These are phyloP conservation scores for Drosophila murphyi DNA, from an alignment of 1,140 invertebrate genomes.

Conservation along the genomic window DNA sequence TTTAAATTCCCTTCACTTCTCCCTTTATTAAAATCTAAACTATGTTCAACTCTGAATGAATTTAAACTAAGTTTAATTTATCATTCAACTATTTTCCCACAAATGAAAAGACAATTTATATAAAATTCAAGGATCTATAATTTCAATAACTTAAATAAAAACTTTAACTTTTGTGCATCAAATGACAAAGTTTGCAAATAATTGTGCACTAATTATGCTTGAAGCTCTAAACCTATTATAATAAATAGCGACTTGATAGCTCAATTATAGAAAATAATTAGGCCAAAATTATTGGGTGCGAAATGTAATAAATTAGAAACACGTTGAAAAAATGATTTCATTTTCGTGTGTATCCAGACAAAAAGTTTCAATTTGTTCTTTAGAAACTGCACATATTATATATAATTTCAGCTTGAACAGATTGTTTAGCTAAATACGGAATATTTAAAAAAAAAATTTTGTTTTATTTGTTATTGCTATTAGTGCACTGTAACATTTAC, in stretches of 20 bases:
- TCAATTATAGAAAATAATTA: not conserved
- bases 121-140: too few species aligned
- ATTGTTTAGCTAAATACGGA: constrained; percentile 24
- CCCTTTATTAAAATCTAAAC: too few species aligned
- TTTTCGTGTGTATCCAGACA: constrained; percentile 16
- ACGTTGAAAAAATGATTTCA: constrained; percentile 54
- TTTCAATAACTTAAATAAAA: too few species aligned
- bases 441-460: too few species aligned
- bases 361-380: constrained; percentile 2
- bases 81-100: too few species aligned
- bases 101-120: too few species aligned
- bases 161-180: too few species aligned
- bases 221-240: not conserved
- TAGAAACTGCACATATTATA: constrained; percentile 22
- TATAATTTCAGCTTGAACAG: constrained; percentile 13
- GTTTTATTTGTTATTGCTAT: not conserved
- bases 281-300: constrained; percentile 2
- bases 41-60: too few species aligned
- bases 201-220: too few species aligned
- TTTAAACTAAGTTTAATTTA: too few species aligned
- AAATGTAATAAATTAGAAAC: constrained; percentile 29
- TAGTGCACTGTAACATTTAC: not conserved
- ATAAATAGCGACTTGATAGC: not conserved
- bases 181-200: too few species aligned
- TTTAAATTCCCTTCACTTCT: too few species aligned